Conservation (phyloP, 2,113 vertebrate genomes). For the Myrmecobius fasciatus region DNA sequence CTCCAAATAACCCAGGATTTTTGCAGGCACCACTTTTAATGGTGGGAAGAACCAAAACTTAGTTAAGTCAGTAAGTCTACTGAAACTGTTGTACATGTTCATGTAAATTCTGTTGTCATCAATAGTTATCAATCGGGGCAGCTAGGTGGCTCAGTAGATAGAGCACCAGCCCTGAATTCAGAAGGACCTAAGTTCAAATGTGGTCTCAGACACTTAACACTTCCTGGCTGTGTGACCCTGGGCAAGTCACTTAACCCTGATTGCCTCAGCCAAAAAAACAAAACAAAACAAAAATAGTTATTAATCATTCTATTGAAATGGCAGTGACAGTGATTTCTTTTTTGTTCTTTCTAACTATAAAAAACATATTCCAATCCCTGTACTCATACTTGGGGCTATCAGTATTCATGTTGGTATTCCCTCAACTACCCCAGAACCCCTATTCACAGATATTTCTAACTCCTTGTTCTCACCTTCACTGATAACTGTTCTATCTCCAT, state of each 20-base stretch:
- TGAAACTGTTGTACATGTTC: too few relatives aligned
- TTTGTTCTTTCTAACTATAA: background rate
- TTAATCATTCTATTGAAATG: conserved; percentile 22
- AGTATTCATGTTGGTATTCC: background rate
- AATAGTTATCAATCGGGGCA: too few relatives aligned
- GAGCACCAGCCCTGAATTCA: too few relatives aligned
- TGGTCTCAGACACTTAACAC: too few relatives aligned
- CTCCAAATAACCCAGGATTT: background rate
- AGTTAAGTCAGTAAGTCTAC: too few relatives aligned
- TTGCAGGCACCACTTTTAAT: background rate
- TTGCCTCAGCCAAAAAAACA: too few relatives aligned
- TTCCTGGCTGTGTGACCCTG: too few relatives aligned
- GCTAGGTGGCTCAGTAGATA: too few relatives aligned
- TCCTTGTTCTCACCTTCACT: background rate
- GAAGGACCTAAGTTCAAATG: too few relatives aligned
- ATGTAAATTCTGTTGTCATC: too few relatives aligned
- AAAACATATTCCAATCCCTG: background rate
- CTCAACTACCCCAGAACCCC: background rate
- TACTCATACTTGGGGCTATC: background rate
- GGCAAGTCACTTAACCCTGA: too few relatives aligned
- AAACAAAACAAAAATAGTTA: too few relatives aligned
- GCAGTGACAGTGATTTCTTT: background rate
- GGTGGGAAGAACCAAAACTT: background rate
- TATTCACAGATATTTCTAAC: background rate
- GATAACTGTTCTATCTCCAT: background rate